Evolutionary conservation across 1,140 invertebrate species (phyloP), one percentile per base, ranked within the genome.

Genomic region (Batillaria attramentaria): DNA sequence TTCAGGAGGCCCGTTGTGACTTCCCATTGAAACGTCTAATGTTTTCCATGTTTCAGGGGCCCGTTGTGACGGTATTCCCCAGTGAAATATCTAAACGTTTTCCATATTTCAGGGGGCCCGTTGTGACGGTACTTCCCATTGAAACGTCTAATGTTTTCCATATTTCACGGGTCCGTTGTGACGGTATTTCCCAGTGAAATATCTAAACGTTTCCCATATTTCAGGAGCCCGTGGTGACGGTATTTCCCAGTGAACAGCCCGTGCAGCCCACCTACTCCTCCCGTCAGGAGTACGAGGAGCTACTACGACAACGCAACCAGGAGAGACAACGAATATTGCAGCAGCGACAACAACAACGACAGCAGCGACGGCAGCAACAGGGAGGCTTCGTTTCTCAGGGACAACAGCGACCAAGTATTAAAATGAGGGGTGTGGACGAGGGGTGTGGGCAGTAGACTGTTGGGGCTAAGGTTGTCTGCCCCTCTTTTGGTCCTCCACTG

Each of bases 301-400:
- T 50, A 24, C 70, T 46, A 10, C 41, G 70, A 31, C 42, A 46
- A 28, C 41, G 70, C 6, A 43, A 72, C 24, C 24, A 20, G 24
- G 70, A 46, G 42, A 42, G 70, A 33, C 70, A 72, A 20, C 70
- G 70, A 8, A n/a, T 24, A 16, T 33, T 72, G 70, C 42, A 72
- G 31, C 70, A 72, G 31, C 39, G 41, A 28, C 70, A 43, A 16
- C 70, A 28, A 3, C 70, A 72, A 24, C 70, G 50, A 31, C 70
- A 72, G 43, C 69, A 72, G 42, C 66, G 37, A 13, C n/a, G 37
- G 31, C 66, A 69, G 24, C 68, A 70, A 18, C 33, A 69, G 16
- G 20, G 37, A 69, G 24, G 31, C 28, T 18, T 8, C 8, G 57
- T 31, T 62, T 41, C 42, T 28, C 37, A 42, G 37, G 18, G 16